A percentile compares a stretch with the other conserved stretches of the same genome.
Evolutionary conservation across 2,888 invertebrate genomes (phyloP).

Genomic region (Pristionchus arcanus): DNA sequence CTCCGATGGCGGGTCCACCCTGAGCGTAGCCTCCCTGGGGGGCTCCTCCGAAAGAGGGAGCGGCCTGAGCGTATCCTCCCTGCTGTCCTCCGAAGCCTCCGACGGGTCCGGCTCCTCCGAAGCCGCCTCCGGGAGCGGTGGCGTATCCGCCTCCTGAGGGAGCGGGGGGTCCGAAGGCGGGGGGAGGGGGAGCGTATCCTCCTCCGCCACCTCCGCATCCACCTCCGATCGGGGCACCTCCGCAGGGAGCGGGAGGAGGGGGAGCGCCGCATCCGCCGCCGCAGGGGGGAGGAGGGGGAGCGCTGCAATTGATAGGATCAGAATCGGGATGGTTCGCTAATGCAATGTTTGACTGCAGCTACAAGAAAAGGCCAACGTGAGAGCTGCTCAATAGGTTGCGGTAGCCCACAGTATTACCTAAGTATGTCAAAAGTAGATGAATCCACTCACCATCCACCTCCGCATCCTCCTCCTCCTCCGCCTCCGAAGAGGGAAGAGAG

Average conservation of each 20-base stretch:
- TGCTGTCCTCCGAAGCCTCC: conserved; percentile 29
- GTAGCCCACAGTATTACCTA: neutral
- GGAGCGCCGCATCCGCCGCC: conserved; percentile 30
- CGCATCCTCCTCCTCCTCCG: conserved; percentile 53
- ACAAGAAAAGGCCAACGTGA: too few relatives aligned
- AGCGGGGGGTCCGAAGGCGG: neutral
- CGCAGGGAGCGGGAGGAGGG: conserved; percentile 31
- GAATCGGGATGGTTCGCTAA: neutral
- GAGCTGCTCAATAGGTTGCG: too few relatives aligned
- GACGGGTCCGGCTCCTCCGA: conserved; percentile 32
- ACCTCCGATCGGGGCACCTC: conserved; percentile 33
- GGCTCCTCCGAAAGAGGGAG: conserved; percentile 32
- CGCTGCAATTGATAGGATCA: neutral
- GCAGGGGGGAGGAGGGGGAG: conserved; percentile 48
- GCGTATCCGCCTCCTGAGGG: conserved; percentile 32
- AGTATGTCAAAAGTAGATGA: neutral
- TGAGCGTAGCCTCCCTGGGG: conserved; percentile 34
- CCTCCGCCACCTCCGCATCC: conserved; percentile 45
- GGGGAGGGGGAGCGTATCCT: conserved; percentile 44
- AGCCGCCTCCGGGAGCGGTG: conserved; percentile 19
- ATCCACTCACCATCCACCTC: conserved; percentile 42
- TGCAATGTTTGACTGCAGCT: too few relatives aligned
- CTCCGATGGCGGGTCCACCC: neutral
- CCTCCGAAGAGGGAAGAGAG: conserved; percentile 37
- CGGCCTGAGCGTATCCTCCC: conserved; percentile 27